These are phyloP conservation scores for Netelia virgata DNA, from an alignment of 2,888 invertebrate species.

Conservation along the genomic window DNA sequence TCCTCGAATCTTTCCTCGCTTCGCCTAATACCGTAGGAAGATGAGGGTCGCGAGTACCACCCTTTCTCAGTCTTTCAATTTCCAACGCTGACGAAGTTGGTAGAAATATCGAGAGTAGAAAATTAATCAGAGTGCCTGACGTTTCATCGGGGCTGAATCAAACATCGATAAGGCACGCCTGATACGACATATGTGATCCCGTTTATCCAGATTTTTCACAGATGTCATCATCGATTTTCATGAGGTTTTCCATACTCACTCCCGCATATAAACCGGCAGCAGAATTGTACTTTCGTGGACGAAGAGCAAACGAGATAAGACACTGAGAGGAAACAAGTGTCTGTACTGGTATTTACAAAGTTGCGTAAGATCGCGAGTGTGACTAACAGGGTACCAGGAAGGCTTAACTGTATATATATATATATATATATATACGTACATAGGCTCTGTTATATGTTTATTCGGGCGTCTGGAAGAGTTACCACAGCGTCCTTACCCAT, in stretches of 20 bases:
- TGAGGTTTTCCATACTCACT: too few species aligned
- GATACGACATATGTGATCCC: too few species aligned
- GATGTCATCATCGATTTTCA: too few species aligned
- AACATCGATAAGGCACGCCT: too few species aligned
- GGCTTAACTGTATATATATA: not conserved
- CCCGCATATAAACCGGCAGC: too few species aligned
- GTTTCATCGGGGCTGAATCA: too few species aligned
- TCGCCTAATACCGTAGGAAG: constrained; percentile 70
- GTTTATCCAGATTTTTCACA: too few species aligned
- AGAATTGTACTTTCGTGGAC: too few species aligned
- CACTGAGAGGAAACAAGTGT: constrained; percentile 49
- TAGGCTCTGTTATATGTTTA: constrained; percentile 19
- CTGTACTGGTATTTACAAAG: not conserved
- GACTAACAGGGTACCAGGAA: not conserved
- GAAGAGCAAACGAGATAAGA: constrained; percentile 44
- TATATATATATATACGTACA: constrained; percentile 20
- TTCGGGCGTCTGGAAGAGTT: constrained; percentile 37
- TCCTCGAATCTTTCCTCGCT: constrained; percentile 67
- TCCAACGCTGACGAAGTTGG: constrained; percentile 71
- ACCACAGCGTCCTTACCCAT: constrained; percentile 2
- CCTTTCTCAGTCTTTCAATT: constrained; percentile 78
- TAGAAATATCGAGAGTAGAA: not conserved
- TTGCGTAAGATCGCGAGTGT: constrained; percentile 36
- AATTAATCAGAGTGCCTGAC: too few species aligned
- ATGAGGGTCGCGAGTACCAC: constrained; percentile 12